phyloP scores from a whole-genome alignment of 2,113 vertebrate genomes.

The Cyanistes caeruleus region DNA sequence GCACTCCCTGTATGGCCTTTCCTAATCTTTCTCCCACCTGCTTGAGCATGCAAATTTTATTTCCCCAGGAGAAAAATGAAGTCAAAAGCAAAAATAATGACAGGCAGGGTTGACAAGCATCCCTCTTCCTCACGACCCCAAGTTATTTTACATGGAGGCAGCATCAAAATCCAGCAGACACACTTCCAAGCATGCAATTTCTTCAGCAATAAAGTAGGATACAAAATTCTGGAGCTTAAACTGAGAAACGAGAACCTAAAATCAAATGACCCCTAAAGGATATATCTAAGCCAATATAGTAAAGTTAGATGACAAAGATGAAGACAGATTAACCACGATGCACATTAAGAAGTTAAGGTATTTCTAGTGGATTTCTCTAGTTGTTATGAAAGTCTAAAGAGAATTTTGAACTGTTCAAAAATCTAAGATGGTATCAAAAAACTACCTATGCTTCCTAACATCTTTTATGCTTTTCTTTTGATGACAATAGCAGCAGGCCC shows the following conservation, averaged over 20 bases:
- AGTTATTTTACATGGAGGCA: background rate
- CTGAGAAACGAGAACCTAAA: background rate
- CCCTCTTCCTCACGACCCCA: background rate
- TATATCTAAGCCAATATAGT: background rate
- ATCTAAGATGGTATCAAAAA: background rate
- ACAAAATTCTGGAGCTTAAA: background rate
- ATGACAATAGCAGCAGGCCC: background rate
- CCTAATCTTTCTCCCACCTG: background rate
- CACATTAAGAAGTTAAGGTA: background rate
- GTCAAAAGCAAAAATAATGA: background rate
- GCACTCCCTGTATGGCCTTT: fast-evolving
- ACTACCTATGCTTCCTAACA: background rate
- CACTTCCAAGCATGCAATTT: background rate
- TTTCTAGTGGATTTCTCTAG: background rate
- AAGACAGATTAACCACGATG: background rate
- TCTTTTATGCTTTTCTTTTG: background rate
- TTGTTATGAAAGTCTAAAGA: background rate
- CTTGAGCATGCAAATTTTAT: background rate
- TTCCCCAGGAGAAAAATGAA: background rate
- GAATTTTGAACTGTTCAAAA: background rate
- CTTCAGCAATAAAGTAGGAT: background rate
- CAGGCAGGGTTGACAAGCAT: background rate
- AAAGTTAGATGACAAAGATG: background rate
- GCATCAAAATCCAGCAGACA: background rate
- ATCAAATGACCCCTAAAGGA: background rate